Evolutionary conservation across 2,888 invertebrate genomes (phyloP).

Genomic region (Tetrapedia diversipes): DNA sequence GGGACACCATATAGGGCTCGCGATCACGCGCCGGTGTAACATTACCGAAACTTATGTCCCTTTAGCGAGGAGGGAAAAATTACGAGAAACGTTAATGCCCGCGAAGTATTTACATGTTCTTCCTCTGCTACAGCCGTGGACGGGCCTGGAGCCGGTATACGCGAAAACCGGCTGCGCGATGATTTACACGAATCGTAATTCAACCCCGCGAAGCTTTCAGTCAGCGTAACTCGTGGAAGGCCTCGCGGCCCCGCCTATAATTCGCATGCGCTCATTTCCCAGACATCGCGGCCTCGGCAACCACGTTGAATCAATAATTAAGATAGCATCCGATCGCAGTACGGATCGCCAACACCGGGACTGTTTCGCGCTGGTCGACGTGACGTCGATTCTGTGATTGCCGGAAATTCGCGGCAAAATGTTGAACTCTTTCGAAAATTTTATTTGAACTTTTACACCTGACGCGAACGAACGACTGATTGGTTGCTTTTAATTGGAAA

Average conservation of each 20-base stretch:
- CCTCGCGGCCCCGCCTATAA: constrained; percentile 63
- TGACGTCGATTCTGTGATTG: too few species aligned
- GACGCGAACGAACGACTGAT: too few species aligned
- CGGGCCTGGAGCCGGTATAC: constrained; percentile 30
- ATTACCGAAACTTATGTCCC: constrained; percentile 55
- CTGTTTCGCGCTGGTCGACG: too few species aligned
- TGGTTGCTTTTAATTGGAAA: too few species aligned
- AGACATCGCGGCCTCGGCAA: constrained; percentile 59
- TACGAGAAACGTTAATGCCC: constrained; percentile 51
- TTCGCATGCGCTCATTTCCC: constrained; percentile 67
- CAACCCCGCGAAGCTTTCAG: constrained; percentile 54
- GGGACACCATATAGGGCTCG: constrained; percentile 27
- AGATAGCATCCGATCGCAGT: constrained; percentile 57
- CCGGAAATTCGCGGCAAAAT: too few species aligned
- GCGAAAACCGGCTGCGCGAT: constrained; percentile 48
- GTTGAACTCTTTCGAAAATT: too few species aligned
- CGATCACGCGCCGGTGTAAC: constrained; percentile 41
- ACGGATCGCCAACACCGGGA: constrained; percentile 23
- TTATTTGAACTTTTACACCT: too few species aligned
- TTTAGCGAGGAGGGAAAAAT: constrained; percentile 45
- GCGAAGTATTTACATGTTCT: constrained; percentile 53
- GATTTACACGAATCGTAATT: constrained; percentile 60
- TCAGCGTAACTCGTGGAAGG: constrained; percentile 52
- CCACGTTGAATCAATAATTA: constrained; percentile 65
- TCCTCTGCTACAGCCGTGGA: constrained; percentile 13